Percentiles rank a stretch among this genome's conserved stretches.
phyloP scores from a whole-genome alignment of 2,888 invertebrate species.

The Beris morrisii region DNA sequence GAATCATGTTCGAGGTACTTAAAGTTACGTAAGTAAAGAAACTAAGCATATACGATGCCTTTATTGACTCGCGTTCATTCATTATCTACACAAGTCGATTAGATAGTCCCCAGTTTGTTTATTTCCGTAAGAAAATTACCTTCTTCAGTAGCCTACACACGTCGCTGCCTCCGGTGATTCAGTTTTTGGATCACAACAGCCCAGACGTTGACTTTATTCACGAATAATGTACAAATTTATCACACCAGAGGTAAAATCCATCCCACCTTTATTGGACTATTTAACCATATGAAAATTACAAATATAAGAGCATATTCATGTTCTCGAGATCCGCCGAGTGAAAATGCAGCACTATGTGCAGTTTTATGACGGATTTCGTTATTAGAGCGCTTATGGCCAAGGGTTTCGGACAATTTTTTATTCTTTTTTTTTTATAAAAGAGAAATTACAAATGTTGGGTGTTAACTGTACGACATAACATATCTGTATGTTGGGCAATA shows the following conservation, averaged over 20 bases:
- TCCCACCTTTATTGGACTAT: no score
- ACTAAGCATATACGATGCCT: not conserved
- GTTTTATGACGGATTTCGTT: slow-evolving; percentile 8
- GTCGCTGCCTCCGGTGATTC: not conserved
- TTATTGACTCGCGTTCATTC: no score
- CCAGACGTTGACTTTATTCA: no score
- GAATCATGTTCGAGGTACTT: slow-evolving; percentile 5
- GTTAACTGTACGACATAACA: no score
- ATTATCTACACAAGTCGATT: not conserved
- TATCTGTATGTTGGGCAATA: slow-evolving; percentile 4
- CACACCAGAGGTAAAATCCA: no score
- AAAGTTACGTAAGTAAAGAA: slow-evolving; percentile 14
- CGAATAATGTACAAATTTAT: no score
- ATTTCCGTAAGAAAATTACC: slow-evolving; percentile 13
- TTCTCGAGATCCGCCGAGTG: not conserved
- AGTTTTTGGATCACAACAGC: no score
- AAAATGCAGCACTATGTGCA: not conserved
- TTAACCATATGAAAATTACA: not conserved
- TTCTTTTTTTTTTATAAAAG: slow-evolving; percentile 9
- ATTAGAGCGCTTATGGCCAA: not conserved
- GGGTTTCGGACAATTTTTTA: slow-evolving; percentile 7
- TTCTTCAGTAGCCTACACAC: slow-evolving; percentile 15
- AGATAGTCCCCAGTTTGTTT: slow-evolving; percentile 14
- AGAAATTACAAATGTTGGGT: slow-evolving; percentile 11
- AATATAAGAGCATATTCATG: slow-evolving; percentile 10